These are phyloP conservation scores for Danio tinwini DNA, from an alignment of 2,797 vertebrate species.

Conservation along the genomic window DNA sequence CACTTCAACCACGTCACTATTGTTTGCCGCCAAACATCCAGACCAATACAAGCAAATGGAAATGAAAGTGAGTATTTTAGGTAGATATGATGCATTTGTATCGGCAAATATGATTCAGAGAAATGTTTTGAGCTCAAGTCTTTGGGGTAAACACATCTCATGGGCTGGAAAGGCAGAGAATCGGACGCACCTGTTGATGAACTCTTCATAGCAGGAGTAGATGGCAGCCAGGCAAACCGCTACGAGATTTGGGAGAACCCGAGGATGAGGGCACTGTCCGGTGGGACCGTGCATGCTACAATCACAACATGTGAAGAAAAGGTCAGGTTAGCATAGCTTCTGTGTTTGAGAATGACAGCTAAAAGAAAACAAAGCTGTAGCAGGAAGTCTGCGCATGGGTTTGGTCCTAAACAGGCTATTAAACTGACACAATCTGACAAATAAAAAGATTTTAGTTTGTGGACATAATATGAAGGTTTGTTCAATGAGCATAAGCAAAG, in stretches of 20 bases:
- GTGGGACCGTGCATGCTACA: slow-evolving; percentile 98
- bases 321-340: background rate
- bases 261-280: slow-evolving; percentile 96
- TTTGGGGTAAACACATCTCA: slow-evolving; percentile 2
- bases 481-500: slow-evolving; percentile 21
- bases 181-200: slow-evolving; percentile 96
- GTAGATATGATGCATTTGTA: background rate
- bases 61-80: background rate
- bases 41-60: background rate
- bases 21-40: slow-evolving; percentile 6
- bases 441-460: slow-evolving; percentile 37
- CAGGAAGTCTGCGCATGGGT: slow-evolving; percentile 17
- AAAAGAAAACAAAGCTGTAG: slow-evolving; percentile 21
- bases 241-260: slow-evolving; percentile 98
- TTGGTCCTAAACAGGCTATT: slow-evolving; percentile 37
- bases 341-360: background rate
- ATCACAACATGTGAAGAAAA: slow-evolving; percentile 29
- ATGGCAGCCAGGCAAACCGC: slow-evolving; percentile 98
- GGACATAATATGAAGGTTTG: slow-evolving; percentile 17
- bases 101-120: slow-evolving; percentile 4
- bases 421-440: slow-evolving; percentile 31
- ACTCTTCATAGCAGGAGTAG: slow-evolving; percentile 99
- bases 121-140: slow-evolving; percentile 37
- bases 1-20: slow-evolving; percentile 4
- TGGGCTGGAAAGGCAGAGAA: background rate